These are phyloP conservation scores for Neotoxoptera formosana DNA, from an alignment of 1,140 invertebrate genomes.

Conservation along the genomic window DNA sequence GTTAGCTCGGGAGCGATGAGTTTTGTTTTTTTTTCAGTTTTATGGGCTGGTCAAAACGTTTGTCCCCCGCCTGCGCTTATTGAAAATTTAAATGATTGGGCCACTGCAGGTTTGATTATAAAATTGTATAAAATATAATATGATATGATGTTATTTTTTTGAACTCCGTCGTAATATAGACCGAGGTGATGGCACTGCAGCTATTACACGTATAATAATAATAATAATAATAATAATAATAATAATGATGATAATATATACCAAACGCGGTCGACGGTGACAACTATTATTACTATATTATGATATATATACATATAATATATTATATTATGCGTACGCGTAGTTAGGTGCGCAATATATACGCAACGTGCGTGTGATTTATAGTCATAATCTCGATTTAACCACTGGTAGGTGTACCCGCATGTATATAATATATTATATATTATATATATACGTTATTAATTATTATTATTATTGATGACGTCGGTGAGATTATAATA, in stretches of 20 bases:
- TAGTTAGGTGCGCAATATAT: background rate
- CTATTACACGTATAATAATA: background rate
- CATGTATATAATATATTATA: background rate
- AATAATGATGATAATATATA: background rate
- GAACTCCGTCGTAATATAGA: background rate
- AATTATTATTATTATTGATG: conserved; percentile 7
- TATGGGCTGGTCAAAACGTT: no score
- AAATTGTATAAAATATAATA: no score
- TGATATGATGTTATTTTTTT: background rate
- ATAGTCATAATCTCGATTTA: background rate
- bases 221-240: no score
- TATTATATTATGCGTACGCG: background rate
- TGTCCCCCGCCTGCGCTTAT: no score
- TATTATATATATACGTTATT: no score
- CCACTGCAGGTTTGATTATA: background rate
- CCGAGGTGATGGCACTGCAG: background rate
- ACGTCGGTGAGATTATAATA: background rate
- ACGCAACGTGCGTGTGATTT: background rate
- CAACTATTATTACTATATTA: background rate
- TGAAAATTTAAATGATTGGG: no score
- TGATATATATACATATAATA: background rate
- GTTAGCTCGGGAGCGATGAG: no score
- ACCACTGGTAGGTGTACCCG: no score
- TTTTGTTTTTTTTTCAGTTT: no score
- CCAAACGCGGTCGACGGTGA: background rate